Evolutionary conservation across 2,888 invertebrate genomes (phyloP), one percentile per base, ranked within the genome.

Genomic region (Lysandra coridon): DNA sequence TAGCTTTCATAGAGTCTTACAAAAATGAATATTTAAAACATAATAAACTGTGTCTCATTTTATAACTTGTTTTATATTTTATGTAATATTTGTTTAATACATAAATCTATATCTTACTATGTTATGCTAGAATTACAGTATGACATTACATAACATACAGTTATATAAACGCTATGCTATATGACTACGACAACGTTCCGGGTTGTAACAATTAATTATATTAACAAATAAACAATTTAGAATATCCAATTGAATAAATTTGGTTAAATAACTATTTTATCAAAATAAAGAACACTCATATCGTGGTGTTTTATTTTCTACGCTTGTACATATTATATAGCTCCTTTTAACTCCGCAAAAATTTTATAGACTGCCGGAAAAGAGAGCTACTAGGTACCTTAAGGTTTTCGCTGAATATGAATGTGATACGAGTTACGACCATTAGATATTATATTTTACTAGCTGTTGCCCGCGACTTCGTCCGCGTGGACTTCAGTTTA

Each of bases 101-200:
- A 64, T 30, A 23, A 64, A 64, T 64, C 64, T 64, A 12, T 23
- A 64, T 64, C 12, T 30, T 30, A 64, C 12, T 64, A 64, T 30
- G 30, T 64, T 64, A 30, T 30, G 30, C 64, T 64, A 64, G 64
- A 64, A 30, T 23, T 30, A 30, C 1, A 64, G 30, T 1, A 64
- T 23, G 30, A 64, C 64, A 12, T 64, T 64, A 64, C 30, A 64
- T 64, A 64, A 64, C 10, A 62, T 1, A 62, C 10, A 23, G 64
- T 64, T 64, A 64, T 12, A 12, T 64, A 64, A 64, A 30, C 64
- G 30, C 23, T 64, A 30, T 64, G 30, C 23, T 64, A 30, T 64
- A 64, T 64, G 64, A n/a, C 23, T 62, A 62, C 23, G 62, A 64
- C 64, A 64, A 64, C 30, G 64, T 64, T 30, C 64, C 64, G 30